These are phyloP conservation scores for Tholera decimalis DNA, from an alignment of 2,888 invertebrate genomes.

Conservation along the genomic window DNA sequence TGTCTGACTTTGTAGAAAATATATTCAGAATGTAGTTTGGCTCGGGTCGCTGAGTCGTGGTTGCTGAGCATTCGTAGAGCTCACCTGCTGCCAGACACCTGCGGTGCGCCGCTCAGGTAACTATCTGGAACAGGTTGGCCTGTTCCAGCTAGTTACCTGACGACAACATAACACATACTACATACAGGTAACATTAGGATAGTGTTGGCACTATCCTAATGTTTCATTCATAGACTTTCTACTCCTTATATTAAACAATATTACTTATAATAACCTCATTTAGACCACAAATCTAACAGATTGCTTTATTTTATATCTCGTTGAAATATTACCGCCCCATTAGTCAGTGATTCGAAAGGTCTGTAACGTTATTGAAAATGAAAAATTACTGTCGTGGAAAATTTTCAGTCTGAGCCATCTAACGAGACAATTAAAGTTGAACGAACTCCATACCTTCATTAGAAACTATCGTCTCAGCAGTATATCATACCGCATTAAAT, in stretches of 20 bases:
- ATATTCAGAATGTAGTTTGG: constrained; percentile 71
- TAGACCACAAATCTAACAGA: constrained; percentile 23
- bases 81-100: constrained; percentile 81
- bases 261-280: constrained; percentile 13
- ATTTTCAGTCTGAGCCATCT: constrained; percentile 54
- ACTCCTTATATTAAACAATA: constrained; percentile 7
- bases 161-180: no score
- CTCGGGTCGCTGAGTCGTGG: constrained; percentile 77
- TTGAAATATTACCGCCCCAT: constrained; percentile 47
- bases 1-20: constrained; percentile 53
- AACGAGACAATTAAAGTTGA: constrained; percentile 65
- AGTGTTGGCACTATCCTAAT: constrained; percentile 33
- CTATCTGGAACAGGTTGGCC: constrained; percentile 54
- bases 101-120: constrained; percentile 72
- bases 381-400: constrained; percentile 64
- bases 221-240: constrained; percentile 23
- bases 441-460: constrained; percentile 60
- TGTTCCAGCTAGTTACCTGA: no score
- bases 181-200: no score
- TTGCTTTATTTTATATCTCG: constrained; percentile 47
- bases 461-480: constrained; percentile 54
- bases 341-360: constrained; percentile 50
- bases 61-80: constrained; percentile 71
- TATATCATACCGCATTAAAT: constrained; percentile 16
- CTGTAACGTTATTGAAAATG: constrained; percentile 61